phyloP scores from a whole-genome alignment of 2,797 vertebrate species.

The Chiloscyllium punctatum region DNA sequence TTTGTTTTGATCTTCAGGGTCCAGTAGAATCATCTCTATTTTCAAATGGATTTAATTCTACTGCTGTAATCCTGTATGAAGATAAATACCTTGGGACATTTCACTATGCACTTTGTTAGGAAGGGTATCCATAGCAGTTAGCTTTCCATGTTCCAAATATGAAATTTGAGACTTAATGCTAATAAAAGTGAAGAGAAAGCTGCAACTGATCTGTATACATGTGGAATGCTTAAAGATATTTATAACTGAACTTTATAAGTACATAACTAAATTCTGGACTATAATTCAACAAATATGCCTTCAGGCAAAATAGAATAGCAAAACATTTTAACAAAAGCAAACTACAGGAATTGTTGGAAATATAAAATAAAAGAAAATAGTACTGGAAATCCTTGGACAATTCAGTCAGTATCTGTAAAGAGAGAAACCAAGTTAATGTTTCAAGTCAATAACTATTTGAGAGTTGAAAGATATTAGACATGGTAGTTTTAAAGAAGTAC shows the following conservation, averaged over 20 bases:
- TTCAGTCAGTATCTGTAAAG: not conserved
- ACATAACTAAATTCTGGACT: not conserved
- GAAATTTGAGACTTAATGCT: conserved; percentile 58
- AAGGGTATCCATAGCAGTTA: conserved; percentile 60
- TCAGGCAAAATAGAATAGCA: not conserved
- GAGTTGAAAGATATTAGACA: not conserved
- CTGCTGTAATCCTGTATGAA: conserved; percentile 66
- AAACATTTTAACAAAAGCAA: not conserved
- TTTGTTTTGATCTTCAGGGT: too few relatives aligned
- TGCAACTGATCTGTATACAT: conserved; percentile 54
- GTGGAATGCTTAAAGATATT: conserved; percentile 34
- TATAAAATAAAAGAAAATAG: not conserved
- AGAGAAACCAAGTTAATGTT: not conserved
- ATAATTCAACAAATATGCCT: not conserved
- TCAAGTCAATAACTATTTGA: not conserved
- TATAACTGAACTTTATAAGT: not conserved
- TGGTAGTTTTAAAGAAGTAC: not conserved
- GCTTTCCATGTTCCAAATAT: conserved; percentile 52
- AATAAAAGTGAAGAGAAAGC: conserved; percentile 53
- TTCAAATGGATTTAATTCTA: conserved; percentile 64
- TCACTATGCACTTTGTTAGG: not conserved
- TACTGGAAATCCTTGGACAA: not conserved
- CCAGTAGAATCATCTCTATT: conserved; percentile 50
- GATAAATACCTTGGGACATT: conserved; percentile 45
- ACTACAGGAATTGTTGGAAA: not conserved